phyloP scores from a whole-genome alignment of 2,113 vertebrate species.

The Pteropus alecto region DNA sequence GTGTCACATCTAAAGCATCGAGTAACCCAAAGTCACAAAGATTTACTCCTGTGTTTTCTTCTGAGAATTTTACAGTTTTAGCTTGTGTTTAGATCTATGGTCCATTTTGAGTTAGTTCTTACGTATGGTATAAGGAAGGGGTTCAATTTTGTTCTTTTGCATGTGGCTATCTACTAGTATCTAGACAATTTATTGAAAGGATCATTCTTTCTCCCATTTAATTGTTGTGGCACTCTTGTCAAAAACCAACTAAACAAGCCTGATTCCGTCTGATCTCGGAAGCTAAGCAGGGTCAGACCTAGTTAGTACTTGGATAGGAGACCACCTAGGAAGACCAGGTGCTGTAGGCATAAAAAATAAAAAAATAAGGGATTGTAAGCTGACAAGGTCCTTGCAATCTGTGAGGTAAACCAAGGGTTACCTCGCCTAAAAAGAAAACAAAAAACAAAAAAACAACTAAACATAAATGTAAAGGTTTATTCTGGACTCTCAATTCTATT shows the following conservation, averaged over 20 bases:
- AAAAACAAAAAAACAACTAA: not conserved
- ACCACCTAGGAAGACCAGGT: too few species aligned
- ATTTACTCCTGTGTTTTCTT: not conserved
- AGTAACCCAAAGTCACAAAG: not conserved
- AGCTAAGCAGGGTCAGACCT: too few species aligned
- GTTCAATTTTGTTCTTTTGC: not conserved
- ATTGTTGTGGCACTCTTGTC: not conserved
- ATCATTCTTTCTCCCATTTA: not conserved
- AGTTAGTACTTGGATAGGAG: too few species aligned
- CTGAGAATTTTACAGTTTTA: not conserved
- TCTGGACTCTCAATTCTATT: not conserved
- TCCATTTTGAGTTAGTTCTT: not conserved
- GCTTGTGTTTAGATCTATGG: not conserved
- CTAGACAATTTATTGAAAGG: not conserved
- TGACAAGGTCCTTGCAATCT: too few species aligned
- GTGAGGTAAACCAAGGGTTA: too few species aligned
- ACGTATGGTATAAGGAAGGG: not conserved
- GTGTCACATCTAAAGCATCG: not conserved
- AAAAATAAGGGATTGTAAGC: too few species aligned
- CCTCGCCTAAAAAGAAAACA: too few species aligned
- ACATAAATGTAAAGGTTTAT: not conserved
- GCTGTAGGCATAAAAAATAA: too few species aligned
- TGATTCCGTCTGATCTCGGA: too few species aligned
- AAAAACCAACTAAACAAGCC: not conserved
- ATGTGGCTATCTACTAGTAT: not conserved